Evolutionary conservation across 2,797 vertebrate genomes (phyloP), one percentile per base, ranked within the genome.

Genomic region (Poecile montanus): DNA sequence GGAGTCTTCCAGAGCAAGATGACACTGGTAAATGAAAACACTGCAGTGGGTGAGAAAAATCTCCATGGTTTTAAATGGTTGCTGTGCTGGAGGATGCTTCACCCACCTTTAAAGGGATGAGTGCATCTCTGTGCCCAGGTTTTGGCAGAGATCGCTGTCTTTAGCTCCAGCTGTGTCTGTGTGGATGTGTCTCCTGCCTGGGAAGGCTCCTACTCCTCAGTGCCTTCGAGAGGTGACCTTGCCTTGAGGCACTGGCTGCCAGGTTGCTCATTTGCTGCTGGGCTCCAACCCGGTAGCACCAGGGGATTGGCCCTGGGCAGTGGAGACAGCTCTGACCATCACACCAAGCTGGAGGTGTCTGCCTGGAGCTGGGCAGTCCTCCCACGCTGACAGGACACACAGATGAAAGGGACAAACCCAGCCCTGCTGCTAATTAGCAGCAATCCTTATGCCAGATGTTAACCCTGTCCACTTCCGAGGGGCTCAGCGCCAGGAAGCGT

Each of bases 371-470:
- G 77, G 54, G n/a, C 77, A 62, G 83, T 34, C 3, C 50, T 47
- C 77, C 57, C 51, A 47, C 1, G 1, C 26, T 3, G 17, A 1
- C 4, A 53, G 1, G 8, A 25, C 19, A 16, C 5, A 4, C 40
- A 38, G 74, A 73, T 91, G 89, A 92, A 87, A 95, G 70, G 63
- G 29, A 26, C 27, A 32, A 67, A 79, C 67, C 34, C 65, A 66
- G 36, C 38, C 63, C 57, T 40, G 44, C 42, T 58, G 38, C 62
- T 92, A 74, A 92, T 93, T 61, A 91, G 73, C 13, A 12, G 26
- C 63, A 70, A 32, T 36, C 40, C n/a, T 47, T 0, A 0, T 3
- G 6, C 12, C 73, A 74, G 53, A 16, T 83, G 71, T 93, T 53
- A 89, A 53, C 67, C 50, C n/a, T 4, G 10, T 27, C 23, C 16